Base-by-base conservation (phyloP, 2,888 invertebrate species). In the Parasteatoda lunata region DNA sequence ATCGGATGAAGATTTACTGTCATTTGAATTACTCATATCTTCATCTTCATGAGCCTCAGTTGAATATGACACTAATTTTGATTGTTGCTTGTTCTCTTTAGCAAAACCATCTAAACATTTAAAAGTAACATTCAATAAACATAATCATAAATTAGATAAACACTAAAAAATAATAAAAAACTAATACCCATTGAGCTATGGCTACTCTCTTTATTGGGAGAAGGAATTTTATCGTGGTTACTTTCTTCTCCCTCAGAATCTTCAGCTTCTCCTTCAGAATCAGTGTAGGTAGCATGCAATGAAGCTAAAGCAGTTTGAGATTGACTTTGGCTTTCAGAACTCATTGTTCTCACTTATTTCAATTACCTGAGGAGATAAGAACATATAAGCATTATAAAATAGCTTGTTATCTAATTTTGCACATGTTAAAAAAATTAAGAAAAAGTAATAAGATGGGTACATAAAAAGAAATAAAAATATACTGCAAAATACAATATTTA, bases 231-330 rank as follows among this genome's bases (percentile, higher is more conserved):
- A 52, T 69, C 78, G 49, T 66, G 72, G 6, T 48, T 76, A 11
- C 15, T 30, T 64, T 83, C 77, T 72, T 89, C 89, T 13, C 73
- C n/a, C 75, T 89, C 88, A 9, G 89, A 89, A 52, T 89, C 89
- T 47, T 59, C 59, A 11, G 88, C 90, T 92, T 97, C 97, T 77
- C 96, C 96, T 93, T 97, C 97, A 0, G 97, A 97, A 92, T 97
- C 97, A 0, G 97, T 97, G 92, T 97, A 97, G 69, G 96, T 96
- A 51, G 96, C 97, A 77, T 97, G 97, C 90, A 97, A 93, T 77
- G 96, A 96, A 84, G 96, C 96, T 91, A 97, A 93, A 65, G 96
- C 97, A 72, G 90, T 89, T 66, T 89, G 89, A 13, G 84, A 89
- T 54, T 59, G 59, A n/a, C 9, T 54, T 7, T 72, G 30, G 51